Percentiles rank a stretch among this genome's conserved stretches.
phyloP scores from a whole-genome alignment of 2,888 invertebrate species.

The Drosophila macrospina region DNA sequence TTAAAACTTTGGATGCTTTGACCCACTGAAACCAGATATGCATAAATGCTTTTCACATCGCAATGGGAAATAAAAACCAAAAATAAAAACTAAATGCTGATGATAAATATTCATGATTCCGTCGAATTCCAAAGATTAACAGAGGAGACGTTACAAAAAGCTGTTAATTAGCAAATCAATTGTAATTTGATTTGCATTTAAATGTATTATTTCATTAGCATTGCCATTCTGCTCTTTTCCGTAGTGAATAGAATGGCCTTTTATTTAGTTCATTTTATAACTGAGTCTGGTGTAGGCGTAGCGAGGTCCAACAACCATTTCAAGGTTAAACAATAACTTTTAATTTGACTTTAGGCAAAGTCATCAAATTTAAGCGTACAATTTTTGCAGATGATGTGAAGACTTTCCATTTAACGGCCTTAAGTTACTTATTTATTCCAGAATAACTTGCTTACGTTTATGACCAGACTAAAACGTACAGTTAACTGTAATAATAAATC shows the following conservation, averaged over 20 bases:
- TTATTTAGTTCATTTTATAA: neutral
- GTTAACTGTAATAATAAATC: neutral
- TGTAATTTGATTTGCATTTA: conserved; percentile 63
- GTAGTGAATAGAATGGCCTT: conserved; percentile 5
- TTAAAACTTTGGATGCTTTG: conserved; percentile 45
- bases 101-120: conserved; percentile 69
- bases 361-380: neutral
- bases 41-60: conserved; percentile 43
- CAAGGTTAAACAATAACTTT: conserved; percentile 11
- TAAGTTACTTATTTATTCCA: neutral
- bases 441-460: neutral
- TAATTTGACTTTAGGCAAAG: neutral
- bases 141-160: conserved; percentile 15
- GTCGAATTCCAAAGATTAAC: conserved; percentile 26
- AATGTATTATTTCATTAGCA: conserved; percentile 34
- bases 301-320: neutral
- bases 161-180: conserved; percentile 61
- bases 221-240: conserved; percentile 12
- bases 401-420: neutral
- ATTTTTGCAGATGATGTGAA: too few relatives aligned
- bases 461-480: too few relatives aligned
- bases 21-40: conserved; percentile 57
- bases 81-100: conserved; percentile 24
- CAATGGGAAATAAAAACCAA: conserved; percentile 60
- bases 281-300: conserved; percentile 5